A percentile compares a stretch with the other conserved stretches of the same genome.
phyloP scores from a whole-genome alignment of 2,113 vertebrate genomes.

The Xiphophorus hellerii region DNA sequence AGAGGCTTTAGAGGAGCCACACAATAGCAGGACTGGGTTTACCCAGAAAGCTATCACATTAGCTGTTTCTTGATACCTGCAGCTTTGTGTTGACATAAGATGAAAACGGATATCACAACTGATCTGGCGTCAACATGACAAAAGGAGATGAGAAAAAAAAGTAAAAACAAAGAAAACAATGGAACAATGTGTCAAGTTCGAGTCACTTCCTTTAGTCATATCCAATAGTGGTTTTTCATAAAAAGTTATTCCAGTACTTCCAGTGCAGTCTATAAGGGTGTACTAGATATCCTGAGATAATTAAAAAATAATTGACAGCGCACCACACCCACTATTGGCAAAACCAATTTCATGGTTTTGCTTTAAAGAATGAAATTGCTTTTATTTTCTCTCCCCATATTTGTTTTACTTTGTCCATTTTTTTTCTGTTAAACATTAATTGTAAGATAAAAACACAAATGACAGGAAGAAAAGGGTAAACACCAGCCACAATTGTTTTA shows the following conservation, averaged over 20 bases:
- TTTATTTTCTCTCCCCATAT: too few relatives aligned
- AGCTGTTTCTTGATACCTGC: constrained; percentile 21
- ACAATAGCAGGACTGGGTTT: constrained; percentile 28
- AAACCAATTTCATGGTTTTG: too few relatives aligned
- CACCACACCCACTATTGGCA: too few relatives aligned
- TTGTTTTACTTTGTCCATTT: too few relatives aligned
- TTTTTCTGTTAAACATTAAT: too few relatives aligned
- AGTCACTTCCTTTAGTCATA: background rate
- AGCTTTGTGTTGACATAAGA: constrained; percentile 4
- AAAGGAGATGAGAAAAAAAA: constrained; percentile 3
- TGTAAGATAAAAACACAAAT: too few relatives aligned
- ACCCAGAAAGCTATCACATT: constrained; percentile 18
- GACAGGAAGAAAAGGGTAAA: too few relatives aligned
- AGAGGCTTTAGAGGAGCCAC: constrained; percentile 21
- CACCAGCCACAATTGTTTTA: too few relatives aligned
- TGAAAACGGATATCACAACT: constrained; percentile 2
- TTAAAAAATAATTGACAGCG: too few relatives aligned
- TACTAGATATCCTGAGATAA: too few relatives aligned
- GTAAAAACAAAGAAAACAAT: constrained; percentile 10
- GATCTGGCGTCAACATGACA: constrained; percentile 11
- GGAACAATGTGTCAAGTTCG: background rate
- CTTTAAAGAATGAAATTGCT: too few relatives aligned
- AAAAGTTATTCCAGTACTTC: background rate
- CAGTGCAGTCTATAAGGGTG: too few relatives aligned
- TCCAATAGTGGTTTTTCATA: background rate